Conservation (phyloP, 2,888 invertebrate genomes). For the Drosophila meridionalis region DNA sequence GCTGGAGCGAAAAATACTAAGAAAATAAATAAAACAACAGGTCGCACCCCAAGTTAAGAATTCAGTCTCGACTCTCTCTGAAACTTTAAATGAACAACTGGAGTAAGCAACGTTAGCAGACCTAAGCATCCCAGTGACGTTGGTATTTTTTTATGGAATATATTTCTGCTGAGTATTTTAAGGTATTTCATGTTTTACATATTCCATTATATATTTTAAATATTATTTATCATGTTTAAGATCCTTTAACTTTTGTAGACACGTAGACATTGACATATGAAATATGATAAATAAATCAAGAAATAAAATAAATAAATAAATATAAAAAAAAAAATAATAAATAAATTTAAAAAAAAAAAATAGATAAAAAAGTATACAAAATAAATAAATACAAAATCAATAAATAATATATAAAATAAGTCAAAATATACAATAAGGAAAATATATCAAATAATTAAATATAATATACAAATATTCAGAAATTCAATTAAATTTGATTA, state of each 20-base stretch:
- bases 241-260: background rate
- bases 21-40: slow-evolving; percentile 30
- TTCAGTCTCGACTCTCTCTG: slow-evolving; percentile 13
- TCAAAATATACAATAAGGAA: too few relatives aligned
- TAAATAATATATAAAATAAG: too few relatives aligned
- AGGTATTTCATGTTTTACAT: background rate
- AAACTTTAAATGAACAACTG: slow-evolving; percentile 22
- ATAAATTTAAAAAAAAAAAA: too few relatives aligned
- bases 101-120: background rate
- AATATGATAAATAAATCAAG: too few relatives aligned
- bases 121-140: background rate
- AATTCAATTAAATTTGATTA: too few relatives aligned
- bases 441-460: too few relatives aligned
- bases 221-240: background rate
- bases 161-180: background rate
- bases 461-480: too few relatives aligned
- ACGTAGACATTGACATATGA: background rate
- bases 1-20: background rate
- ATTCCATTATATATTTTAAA: background rate
- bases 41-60: slow-evolving; percentile 32
- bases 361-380: too few relatives aligned
- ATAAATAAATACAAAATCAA: too few relatives aligned
- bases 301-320: too few relatives aligned
- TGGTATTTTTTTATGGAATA: background rate
- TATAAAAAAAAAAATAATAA: too few relatives aligned